Percentiles rank a stretch among this genome's conserved stretches.
Conservation (phyloP, 2,888 invertebrate species). For the Ormyrus rosae region DNA sequence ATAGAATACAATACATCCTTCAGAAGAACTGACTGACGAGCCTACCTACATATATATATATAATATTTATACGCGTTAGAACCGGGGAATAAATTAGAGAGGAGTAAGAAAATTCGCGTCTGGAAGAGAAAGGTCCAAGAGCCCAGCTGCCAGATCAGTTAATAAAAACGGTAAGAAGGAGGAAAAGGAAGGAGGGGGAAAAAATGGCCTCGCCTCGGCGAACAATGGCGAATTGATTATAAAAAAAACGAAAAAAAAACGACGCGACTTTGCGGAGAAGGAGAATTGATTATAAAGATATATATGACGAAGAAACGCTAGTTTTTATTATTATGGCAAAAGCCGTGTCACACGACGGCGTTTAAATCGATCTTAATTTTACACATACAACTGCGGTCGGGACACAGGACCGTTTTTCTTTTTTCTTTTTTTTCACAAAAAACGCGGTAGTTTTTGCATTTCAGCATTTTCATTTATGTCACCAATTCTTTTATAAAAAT, state of each 20-base stretch:
- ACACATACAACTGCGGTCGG: slow-evolving; percentile 39
- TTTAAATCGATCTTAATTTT: slow-evolving; percentile 46
- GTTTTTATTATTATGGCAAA: slow-evolving; percentile 41
- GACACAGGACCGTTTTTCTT: not conserved
- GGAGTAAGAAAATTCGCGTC: slow-evolving; percentile 37
- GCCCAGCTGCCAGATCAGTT: slow-evolving; percentile 15
- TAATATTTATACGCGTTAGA: slow-evolving; percentile 26
- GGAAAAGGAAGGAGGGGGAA: not conserved
- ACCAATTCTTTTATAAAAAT: slow-evolving; percentile 72
- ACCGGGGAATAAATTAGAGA: slow-evolving; percentile 41
- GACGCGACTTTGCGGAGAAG: not conserved
- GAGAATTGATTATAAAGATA: slow-evolving; percentile 41
- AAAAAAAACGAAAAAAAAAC: not conserved
- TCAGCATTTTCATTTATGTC: slow-evolving; percentile 45
- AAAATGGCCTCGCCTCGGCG: not conserved
- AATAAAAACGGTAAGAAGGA: not conserved
- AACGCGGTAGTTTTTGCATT: slow-evolving; percentile 27
- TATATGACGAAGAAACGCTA: slow-evolving; percentile 36
- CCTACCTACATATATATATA: slow-evolving; percentile 14
- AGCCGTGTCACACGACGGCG: slow-evolving; percentile 31
- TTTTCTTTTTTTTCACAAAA: slow-evolving; percentile 18
- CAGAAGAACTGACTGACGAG: slow-evolving; percentile 34
- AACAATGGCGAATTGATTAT: slow-evolving; percentile 21
- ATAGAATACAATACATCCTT: not conserved
- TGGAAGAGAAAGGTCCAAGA: slow-evolving; percentile 44